These are phyloP conservation scores for Andrena fulva DNA, from an alignment of 2,888 invertebrate genomes.

Conservation along the genomic window DNA sequence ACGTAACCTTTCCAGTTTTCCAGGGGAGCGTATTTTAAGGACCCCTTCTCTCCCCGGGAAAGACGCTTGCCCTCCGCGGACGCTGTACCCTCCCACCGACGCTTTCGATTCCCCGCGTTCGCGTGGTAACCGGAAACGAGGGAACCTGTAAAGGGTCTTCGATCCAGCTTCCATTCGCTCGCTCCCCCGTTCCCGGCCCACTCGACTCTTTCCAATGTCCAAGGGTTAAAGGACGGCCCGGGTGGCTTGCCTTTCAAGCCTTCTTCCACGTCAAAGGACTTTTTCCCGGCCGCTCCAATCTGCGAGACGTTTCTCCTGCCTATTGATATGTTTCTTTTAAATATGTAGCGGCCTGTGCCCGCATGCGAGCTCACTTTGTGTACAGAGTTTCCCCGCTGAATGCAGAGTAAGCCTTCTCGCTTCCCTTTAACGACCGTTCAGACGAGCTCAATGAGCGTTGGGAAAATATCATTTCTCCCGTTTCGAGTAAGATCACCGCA, in stretches of 20 bases:
- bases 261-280: slow-evolving; percentile 39
- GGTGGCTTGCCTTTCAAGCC: slow-evolving; percentile 36
- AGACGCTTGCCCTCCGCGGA: slow-evolving; percentile 7
- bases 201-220: slow-evolving; percentile 32
- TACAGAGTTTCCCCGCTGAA: background rate
- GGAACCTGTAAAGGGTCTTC: slow-evolving; percentile 50
- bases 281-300: slow-evolving; percentile 34
- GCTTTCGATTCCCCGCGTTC: slow-evolving; percentile 41
- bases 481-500: background rate
- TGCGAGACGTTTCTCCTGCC: slow-evolving; percentile 14
- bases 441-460: background rate
- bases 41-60: background rate
- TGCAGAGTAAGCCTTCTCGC: background rate
- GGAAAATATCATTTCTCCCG: background rate
- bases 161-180: slow-evolving; percentile 52
- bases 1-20: slow-evolving; percentile 60
- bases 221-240: slow-evolving; percentile 41
- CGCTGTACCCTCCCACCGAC: background rate
- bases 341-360: slow-evolving; percentile 9
- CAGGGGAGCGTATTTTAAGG: slow-evolving; percentile 53
- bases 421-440: background rate
- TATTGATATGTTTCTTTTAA: slow-evolving; percentile 49
- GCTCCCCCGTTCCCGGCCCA: slow-evolving; percentile 7
- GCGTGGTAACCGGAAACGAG: slow-evolving; percentile 56
- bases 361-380: background rate